Evolutionary conservation across 2,888 invertebrate genomes (phyloP), one percentile per base, ranked within the genome.

Genomic region (Bombylius major): DNA sequence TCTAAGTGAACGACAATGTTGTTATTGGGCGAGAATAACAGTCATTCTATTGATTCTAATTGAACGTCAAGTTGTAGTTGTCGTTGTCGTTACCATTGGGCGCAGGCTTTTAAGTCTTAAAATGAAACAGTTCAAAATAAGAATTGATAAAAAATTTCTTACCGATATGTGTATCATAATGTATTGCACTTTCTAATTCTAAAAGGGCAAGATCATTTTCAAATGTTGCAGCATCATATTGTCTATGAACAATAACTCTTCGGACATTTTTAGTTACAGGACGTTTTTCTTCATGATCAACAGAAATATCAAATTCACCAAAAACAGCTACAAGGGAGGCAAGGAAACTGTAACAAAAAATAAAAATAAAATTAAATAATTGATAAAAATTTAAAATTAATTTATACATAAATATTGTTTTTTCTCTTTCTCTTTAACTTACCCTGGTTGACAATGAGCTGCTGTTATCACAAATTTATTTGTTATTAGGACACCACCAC

Each of bases 391-490:
- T 32, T 33, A 4, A 34, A 23, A n/a, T n/a, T n/a, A 14, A 47
- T 32, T 47, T 46, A 7, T 46, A 14, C 7, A 14, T 9, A 46
- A 46, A n/a, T 5, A 2, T 23, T 23, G 3, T 23, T 23, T 23
- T 23, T 3, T 23, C 23, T 23, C 23, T 23, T 3, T 23, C 23
- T 23, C 23, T 23, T 3, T 32, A 3, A 61, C 68, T 67, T 72
- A 89, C 89, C 93, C 92, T 48, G 94, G 93, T 70, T 94, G 93
- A 75, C 94, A 95, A 79, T 95, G 94, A 0, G 94, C 94, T 0
- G 94, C 94, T 0, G 94, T 94, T 58, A 93, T 84, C 5, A 94
- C 92, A 68, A 85, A 93, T 70, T 83, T 82, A 65, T 81, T 86
- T 44, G 89, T 88, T 65, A 94, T 90, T n/a, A 95, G 80, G 0